Conservation (phyloP, 2,888 invertebrate genomes). For the Elaeidobius kamerunicus region DNA sequence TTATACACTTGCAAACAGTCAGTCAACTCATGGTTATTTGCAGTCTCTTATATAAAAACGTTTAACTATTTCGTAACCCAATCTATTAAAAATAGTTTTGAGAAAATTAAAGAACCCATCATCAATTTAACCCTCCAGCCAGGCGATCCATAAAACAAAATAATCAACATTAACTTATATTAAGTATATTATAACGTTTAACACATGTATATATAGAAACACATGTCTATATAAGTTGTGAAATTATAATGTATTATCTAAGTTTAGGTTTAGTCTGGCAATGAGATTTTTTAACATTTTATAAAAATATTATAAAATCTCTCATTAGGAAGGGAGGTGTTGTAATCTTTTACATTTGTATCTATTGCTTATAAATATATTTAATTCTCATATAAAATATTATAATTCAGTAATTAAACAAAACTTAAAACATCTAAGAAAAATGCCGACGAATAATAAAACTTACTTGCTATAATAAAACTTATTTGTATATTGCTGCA, state of each 20-base stretch:
- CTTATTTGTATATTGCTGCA: no score
- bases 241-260: background rate
- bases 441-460: no score
- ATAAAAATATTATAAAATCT: background rate
- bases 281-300: background rate
- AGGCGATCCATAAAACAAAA: no score
- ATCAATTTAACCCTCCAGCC: background rate
- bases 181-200: background rate
- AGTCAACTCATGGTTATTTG: slow-evolving; percentile 5
- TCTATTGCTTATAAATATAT: no score
- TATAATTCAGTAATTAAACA: no score
- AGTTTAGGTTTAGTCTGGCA: background rate
- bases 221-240: background rate
- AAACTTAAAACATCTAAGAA: no score
- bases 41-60: slow-evolving; percentile 1
- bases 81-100: no score
- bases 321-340: background rate
- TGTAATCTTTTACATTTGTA: no score
- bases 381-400: no score
- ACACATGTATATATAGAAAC: background rate
- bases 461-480: no score
- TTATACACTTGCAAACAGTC: background rate
- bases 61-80: slow-evolving; percentile 9
- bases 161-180: no score
- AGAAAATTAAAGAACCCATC: no score